These are phyloP conservation scores for Rhagoletis zephyria DNA, from an alignment of 1,140 invertebrate genomes.

Conservation along the genomic window DNA sequence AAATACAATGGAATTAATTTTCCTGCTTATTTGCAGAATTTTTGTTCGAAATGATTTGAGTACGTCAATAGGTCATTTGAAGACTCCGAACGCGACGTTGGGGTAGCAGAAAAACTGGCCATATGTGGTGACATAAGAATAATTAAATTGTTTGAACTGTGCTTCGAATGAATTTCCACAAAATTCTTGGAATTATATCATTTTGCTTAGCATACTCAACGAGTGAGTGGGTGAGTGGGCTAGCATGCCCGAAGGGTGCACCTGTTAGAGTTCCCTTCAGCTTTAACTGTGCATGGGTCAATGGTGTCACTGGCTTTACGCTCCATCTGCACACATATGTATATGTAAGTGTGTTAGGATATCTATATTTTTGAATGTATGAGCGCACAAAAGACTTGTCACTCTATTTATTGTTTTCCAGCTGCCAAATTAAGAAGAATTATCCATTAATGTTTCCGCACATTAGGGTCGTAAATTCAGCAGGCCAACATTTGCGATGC, in stretches of 20 bases:
- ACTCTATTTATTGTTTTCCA: conserved; percentile 6
- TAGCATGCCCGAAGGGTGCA: no score
- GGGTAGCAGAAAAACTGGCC: neutral
- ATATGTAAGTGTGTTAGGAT: no score
- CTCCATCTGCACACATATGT: neutral
- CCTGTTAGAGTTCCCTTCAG: neutral
- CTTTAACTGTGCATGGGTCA: neutral
- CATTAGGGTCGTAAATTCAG: neutral
- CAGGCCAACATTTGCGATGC: neutral
- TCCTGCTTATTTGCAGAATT: no score
- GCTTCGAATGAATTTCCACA: neutral
- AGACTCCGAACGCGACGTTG: neutral
- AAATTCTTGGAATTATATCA: neutral
- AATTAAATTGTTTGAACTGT: neutral
- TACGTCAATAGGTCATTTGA: no score
- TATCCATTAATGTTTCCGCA: conserved; percentile 38
- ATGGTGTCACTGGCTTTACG: neutral
- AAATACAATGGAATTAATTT: no score
- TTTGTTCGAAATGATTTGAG: no score
- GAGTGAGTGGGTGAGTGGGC: neutral
- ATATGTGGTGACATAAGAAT: neutral
- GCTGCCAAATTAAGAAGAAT: conserved; percentile 37
- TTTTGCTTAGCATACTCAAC: neutral
- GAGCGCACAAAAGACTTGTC: conserved; percentile 5
- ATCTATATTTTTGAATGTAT: neutral